Conservation (phyloP, 53 echinoderm and acorn worm species). For the Pentamera pediparva region DNA sequence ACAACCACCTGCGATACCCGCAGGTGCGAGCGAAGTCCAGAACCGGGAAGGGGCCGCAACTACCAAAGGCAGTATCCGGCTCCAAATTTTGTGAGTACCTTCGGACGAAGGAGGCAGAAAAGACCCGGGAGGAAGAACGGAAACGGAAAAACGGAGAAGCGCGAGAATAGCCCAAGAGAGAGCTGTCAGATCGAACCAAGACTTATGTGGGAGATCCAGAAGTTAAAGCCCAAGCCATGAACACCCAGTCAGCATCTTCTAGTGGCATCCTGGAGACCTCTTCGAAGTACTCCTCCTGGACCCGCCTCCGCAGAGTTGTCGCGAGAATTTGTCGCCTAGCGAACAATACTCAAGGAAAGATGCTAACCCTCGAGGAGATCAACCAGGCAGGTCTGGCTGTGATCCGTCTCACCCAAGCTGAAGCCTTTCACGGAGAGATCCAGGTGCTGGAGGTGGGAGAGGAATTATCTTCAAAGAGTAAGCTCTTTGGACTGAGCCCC, state of each 20-base stretch:
- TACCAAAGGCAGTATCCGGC: neutral
- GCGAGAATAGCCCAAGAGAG: neutral
- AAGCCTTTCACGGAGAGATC: slow-evolving; percentile 32
- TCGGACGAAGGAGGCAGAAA: neutral
- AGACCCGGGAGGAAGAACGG: neutral
- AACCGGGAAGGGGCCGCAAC: neutral
- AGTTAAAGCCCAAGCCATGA: neutral
- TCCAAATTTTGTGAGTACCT: neutral
- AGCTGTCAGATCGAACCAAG: neutral
- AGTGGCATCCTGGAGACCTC: neutral
- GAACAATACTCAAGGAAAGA: neutral
- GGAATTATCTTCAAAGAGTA: neutral
- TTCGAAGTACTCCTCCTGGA: slow-evolving; percentile 1
- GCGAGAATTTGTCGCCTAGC: neutral
- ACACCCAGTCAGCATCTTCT: neutral
- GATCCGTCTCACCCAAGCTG: slow-evolving; percentile 23
- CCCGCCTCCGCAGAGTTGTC: neutral
- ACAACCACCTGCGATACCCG: neutral
- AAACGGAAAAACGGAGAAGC: neutral
- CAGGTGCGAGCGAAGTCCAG: neutral
- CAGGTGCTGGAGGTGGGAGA: neutral
- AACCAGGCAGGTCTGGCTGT: slow-evolving; percentile 9
- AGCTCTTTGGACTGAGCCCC: slow-evolving; percentile 33
- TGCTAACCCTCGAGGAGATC: slow-evolving; percentile 11
- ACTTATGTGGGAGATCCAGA: slow-evolving; percentile 15